phyloP scores from a whole-genome alignment of 2,888 invertebrate species.

The Himalopsyche kuldschensis region DNA sequence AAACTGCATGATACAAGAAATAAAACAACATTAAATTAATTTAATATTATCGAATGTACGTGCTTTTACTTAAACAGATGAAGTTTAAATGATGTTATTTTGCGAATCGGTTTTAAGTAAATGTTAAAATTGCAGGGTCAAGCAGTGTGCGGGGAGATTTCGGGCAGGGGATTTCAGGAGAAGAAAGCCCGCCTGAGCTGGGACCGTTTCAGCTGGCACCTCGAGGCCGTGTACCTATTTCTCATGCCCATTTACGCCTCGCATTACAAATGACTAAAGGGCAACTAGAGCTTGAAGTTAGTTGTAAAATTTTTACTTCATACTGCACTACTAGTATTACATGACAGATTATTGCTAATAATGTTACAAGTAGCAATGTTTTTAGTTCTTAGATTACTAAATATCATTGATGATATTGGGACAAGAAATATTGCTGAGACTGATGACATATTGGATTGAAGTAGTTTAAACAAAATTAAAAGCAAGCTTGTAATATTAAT shows the following conservation, averaged over 20 bases:
- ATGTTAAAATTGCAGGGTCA: constrained; percentile 26
- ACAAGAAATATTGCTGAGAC: no score
- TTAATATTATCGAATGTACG: background rate
- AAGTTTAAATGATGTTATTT: background rate
- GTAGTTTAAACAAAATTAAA: no score
- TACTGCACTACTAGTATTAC: no score
- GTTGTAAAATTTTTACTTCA: background rate
- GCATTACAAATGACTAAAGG: constrained; percentile 90
- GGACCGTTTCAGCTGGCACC: constrained; percentile 85
- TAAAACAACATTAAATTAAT: background rate
- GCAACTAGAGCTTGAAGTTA: constrained; percentile 82
- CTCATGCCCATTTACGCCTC: constrained; percentile 82
- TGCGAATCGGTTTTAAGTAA: background rate
- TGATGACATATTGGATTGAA: no score
- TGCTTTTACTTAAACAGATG: background rate
- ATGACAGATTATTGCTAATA: no score
- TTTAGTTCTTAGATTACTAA: no score
- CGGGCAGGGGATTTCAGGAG: constrained; percentile 49
- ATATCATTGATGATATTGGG: no score
- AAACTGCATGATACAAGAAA: background rate
- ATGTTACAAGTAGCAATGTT: no score
- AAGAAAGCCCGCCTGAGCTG: constrained; percentile 60
- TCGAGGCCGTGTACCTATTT: constrained; percentile 69
- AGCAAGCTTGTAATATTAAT: no score
- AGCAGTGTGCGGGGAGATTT: constrained; percentile 37